Percentiles rank a stretch among this genome's conserved stretches.
Evolutionary conservation across 2,113 vertebrate genomes (phyloP).

Genomic region (Cottus gobio): DNA sequence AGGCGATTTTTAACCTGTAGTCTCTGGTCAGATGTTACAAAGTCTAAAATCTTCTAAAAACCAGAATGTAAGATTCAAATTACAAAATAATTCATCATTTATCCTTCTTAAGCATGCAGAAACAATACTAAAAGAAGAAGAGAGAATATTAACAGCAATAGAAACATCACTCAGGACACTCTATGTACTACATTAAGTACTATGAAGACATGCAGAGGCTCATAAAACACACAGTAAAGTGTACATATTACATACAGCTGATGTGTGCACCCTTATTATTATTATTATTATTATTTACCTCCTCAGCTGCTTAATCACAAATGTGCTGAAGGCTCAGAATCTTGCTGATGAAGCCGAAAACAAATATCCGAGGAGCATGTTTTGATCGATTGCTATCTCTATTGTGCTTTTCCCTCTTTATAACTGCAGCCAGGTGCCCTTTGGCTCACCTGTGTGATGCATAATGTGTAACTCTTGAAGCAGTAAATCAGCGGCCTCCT

Average conservation of each 20-base stretch:
- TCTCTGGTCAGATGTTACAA: background rate
- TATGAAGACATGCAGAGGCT: background rate
- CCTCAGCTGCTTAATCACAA: background rate
- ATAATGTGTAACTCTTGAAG: conserved; percentile 35
- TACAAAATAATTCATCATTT: background rate
- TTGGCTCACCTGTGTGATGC: conserved; percentile 26
- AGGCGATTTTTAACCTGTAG: background rate
- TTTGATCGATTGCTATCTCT: background rate
- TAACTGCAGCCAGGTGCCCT: conserved; percentile 20
- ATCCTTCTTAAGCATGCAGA: background rate
- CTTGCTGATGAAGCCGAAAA: background rate
- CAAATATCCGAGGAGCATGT: background rate
- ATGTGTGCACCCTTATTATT: too few species aligned
- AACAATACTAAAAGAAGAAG: background rate
- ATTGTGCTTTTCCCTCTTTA: background rate
- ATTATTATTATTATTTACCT: background rate
- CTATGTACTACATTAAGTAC: background rate
- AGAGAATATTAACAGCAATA: too few species aligned
- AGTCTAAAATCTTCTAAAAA: too few species aligned
- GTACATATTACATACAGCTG: too few species aligned
- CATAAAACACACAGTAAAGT: background rate
- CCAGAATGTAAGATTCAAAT: background rate
- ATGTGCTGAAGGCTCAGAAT: background rate
- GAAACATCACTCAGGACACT: background rate
- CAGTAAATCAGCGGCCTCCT: conserved; percentile 2